Evolutionary conservation across 2,888 invertebrate genomes (phyloP).

Genomic region (Drosophila melanosoma): DNA sequence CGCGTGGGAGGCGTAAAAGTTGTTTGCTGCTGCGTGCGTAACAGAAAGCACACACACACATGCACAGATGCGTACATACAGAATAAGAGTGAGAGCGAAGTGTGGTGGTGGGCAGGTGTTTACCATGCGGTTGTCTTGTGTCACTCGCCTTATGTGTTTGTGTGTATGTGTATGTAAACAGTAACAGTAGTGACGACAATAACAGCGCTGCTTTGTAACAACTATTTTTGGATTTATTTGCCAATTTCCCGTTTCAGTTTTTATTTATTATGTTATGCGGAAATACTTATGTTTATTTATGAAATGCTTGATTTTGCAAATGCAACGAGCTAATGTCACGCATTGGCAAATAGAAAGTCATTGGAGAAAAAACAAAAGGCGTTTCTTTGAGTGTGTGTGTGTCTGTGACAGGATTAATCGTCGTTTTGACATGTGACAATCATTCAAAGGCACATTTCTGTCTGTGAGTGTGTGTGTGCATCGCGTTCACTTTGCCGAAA

Average conservation of each 20-base stretch:
- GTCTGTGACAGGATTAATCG: constrained; percentile 61
- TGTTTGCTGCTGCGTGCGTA: constrained; percentile 78
- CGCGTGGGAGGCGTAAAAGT: constrained; percentile 70
- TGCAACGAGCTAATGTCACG: constrained; percentile 70
- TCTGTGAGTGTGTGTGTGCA: constrained; percentile 19
- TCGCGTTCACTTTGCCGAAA: constrained; percentile 4
- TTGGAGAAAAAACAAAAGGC: neutral
- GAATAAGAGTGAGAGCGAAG: constrained; percentile 16
- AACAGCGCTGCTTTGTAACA: constrained; percentile 40
- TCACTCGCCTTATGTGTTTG: constrained; percentile 26
- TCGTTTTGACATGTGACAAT: constrained; percentile 72
- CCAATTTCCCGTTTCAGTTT: constrained; percentile 38
- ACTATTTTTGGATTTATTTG: constrained; percentile 56
- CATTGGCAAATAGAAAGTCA: constrained; percentile 28
- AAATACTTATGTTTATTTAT: constrained; percentile 30
- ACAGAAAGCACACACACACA: constrained; percentile 50
- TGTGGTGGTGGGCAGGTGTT: constrained; percentile 57
- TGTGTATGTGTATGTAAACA: constrained; percentile 40
- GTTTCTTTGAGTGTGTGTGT: constrained; percentile 7
- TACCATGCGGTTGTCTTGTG: constrained; percentile 66
- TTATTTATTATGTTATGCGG: constrained; percentile 27
- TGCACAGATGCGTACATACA: constrained; percentile 12
- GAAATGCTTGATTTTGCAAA: constrained; percentile 15
- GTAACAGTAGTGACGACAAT: constrained; percentile 23
- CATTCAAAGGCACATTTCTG: constrained; percentile 51